Base-by-base conservation (phyloP, 2,113 vertebrate genomes). In the Strix uralensis region DNA sequence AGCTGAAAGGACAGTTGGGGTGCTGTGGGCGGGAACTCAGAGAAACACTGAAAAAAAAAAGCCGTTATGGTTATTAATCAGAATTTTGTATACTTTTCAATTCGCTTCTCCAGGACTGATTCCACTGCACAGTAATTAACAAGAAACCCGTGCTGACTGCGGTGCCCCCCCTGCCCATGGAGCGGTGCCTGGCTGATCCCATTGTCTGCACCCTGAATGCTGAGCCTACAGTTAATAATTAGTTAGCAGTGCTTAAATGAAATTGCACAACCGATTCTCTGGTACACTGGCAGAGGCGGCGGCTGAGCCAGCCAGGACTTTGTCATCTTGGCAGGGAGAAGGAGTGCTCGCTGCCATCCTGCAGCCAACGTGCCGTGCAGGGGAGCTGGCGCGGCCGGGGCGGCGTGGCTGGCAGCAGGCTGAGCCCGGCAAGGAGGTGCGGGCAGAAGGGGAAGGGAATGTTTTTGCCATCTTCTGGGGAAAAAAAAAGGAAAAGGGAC, bases 141-240 rank as follows among this genome's bases (percentile, higher is more conserved):
- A 88, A 89, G 93, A 94, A 95, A 36, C 90, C 91, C 61, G 4
- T 89, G 84, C 81, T 38, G 91, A 91, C 86, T 72, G 86, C 0
- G 0, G 27, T 88, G 75, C 69, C 72, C 84, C 89, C 93, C 23
- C 46, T 47, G 2, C 77, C 81, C 13, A 1, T 84, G 83, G 94
- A 97, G 92, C 40, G 27, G 90, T 94, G 96, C 96, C 96, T 94
- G 95, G 91, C 88, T 95, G 96, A 95, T 96, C 91, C 95, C 91
- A 97, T 96, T 97, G 94, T 96, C 96, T 94, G 83, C 70, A 65
- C 94, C 88, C 87, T 92, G 89, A 95, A 95, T 91, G 95, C 94
- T 51, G 91, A 95, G 97, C 87, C 95, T 75, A 77, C 90, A 82
- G 95, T 88, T 94, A 91, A 95, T 96, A 95, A 97, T 96, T 96